Conservation (phyloP, 2,888 invertebrate species). For the Dasysyrphus tricinctus region DNA sequence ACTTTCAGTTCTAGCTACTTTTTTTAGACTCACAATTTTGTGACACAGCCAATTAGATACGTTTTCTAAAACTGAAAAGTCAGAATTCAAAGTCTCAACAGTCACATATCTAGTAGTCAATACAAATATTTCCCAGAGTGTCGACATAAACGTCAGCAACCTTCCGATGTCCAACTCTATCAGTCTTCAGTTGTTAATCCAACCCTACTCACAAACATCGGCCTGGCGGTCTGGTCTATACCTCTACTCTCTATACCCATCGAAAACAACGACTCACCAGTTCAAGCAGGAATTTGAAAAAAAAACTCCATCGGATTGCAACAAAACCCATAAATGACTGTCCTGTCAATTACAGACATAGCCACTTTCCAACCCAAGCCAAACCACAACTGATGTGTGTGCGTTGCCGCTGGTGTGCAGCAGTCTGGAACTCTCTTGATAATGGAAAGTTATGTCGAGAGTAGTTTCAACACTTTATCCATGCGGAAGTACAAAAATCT, state of each 20-base stretch:
- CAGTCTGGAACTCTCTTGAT: conserved; percentile 73
- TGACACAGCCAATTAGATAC: not conserved
- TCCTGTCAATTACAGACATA: conserved; percentile 69
- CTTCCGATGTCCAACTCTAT: conserved; percentile 14
- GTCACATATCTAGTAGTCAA: conserved; percentile 34
- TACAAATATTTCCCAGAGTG: conserved; percentile 13
- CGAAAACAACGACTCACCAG: not conserved
- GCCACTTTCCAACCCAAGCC: conserved; percentile 36
- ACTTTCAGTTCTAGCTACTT: no score
- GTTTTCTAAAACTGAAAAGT: not conserved
- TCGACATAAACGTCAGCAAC: conserved; percentile 7
- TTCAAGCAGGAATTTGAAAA: not conserved
- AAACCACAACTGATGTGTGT: conserved; percentile 57
- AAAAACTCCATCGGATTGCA: conserved; percentile 32
- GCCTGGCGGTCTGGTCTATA: no score
- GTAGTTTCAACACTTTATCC: conserved; percentile 74
- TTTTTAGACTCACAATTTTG: no score
- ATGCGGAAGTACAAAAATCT: conserved; percentile 64
- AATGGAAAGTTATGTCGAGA: conserved; percentile 75
- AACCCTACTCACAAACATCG: conserved; percentile 5
- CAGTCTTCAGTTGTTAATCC: conserved; percentile 36
- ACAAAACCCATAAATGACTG: conserved; percentile 66
- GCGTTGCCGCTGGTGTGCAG: conserved; percentile 33
- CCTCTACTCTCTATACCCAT: not conserved
- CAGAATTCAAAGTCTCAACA: not conserved